Conservation (phyloP, 2,888 invertebrate genomes). For the Tethea ocularis region DNA sequence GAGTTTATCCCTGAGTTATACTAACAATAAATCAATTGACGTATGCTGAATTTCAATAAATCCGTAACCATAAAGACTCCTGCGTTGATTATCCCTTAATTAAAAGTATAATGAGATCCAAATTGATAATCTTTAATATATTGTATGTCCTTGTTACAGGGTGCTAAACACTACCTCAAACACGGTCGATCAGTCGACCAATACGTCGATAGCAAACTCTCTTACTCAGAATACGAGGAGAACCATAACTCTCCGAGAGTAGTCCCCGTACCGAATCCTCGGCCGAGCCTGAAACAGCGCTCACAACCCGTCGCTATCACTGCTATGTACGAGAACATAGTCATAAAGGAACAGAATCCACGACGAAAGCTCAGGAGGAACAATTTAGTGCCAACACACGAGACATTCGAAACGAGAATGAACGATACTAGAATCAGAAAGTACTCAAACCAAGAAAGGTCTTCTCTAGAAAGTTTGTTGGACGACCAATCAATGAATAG, state of each 20-base stretch:
- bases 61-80: too few relatives aligned
- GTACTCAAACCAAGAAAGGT: slow-evolving; percentile 79
- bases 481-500: slow-evolving; percentile 83
- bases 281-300: slow-evolving; percentile 74
- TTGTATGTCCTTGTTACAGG: slow-evolving; percentile 64
- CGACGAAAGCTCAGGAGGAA: slow-evolving; percentile 87
- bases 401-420: slow-evolving; percentile 84
- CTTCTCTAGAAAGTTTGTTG: slow-evolving; percentile 85
- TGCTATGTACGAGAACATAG: slow-evolving; percentile 88
- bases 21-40: background rate
- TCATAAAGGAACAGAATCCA: slow-evolving; percentile 89
- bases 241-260: slow-evolving; percentile 74
- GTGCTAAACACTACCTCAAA: slow-evolving; percentile 84
- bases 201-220: slow-evolving; percentile 88
- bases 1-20: background rate
- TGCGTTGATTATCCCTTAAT: background rate
- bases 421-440: slow-evolving; percentile 68
- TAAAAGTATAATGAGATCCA: background rate
- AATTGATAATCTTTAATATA: background rate
- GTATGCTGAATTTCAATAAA: too few relatives aligned
- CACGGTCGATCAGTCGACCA: slow-evolving; percentile 91
- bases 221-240: slow-evolving; percentile 82
- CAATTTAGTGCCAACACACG: slow-evolving; percentile 83
- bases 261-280: slow-evolving; percentile 72
- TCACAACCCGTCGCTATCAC: slow-evolving; percentile 89